Percentiles rank a stretch among this genome's conserved stretches.
Conservation (phyloP, 1,140 invertebrate species). For the Lordiphosa stackelbergi region DNA sequence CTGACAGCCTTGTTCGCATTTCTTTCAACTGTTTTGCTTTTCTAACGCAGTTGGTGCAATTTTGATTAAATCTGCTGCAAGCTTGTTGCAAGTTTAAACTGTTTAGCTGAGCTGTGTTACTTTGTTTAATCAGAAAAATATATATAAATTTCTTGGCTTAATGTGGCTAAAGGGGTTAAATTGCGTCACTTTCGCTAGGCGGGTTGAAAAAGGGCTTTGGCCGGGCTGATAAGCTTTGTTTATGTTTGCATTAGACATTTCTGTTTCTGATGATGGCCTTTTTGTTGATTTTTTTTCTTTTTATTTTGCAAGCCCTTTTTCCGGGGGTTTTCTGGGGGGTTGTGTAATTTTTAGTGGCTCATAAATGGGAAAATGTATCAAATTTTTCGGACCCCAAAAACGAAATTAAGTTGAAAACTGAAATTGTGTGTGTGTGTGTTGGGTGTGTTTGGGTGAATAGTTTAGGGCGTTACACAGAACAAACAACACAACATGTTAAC, state of each 20-base stretch:
- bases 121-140: slow-evolving; percentile 17
- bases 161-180: slow-evolving; percentile 46
- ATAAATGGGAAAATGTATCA: slow-evolving; percentile 50
- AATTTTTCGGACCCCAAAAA: slow-evolving; percentile 35
- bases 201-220: neutral
- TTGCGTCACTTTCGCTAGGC: slow-evolving; percentile 19
- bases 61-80: slow-evolving; percentile 35
- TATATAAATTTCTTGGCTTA: slow-evolving; percentile 30
- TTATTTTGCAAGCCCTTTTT: slow-evolving; percentile 45
- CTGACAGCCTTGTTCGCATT: slow-evolving; percentile 22
- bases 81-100: slow-evolving; percentile 15
- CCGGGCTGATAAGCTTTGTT: slow-evolving; percentile 60
- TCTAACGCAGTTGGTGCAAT: neutral
- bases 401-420: slow-evolving; percentile 26
- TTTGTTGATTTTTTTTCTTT: slow-evolving; percentile 22
- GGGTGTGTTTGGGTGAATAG: neutral
- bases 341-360: slow-evolving; percentile 49
- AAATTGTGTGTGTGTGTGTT: neutral
- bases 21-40: slow-evolving; percentile 3
- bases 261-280: slow-evolving; percentile 26
- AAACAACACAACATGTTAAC: neutral
- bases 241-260: slow-evolving; percentile 61
- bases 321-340: no score
- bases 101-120: slow-evolving; percentile 4
- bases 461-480: slow-evolving; percentile 10